These are phyloP conservation scores for Ophion ventricosus DNA, from an alignment of 2,888 invertebrate species.

Conservation along the genomic window DNA sequence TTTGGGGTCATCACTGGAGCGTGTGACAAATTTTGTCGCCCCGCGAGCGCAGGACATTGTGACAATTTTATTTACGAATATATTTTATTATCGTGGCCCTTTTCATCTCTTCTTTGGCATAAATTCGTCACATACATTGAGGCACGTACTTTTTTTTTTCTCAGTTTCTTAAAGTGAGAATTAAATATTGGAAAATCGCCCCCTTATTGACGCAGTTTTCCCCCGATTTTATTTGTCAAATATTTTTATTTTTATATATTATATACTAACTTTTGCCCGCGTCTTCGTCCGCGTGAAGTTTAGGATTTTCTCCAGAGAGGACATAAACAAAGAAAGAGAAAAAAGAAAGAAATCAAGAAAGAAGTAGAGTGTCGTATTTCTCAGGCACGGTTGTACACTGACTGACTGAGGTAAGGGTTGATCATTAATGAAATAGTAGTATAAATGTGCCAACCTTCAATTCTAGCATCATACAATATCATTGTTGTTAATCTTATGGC, in stretches of 20 bases:
- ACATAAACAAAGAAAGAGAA: no score
- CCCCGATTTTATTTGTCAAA: not conserved
- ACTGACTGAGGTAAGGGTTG: no score
- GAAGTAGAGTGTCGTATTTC: no score
- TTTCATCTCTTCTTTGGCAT: not conserved
- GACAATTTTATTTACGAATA: slow-evolving; percentile 79
- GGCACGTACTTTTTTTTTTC: not conserved
- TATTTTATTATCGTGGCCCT: slow-evolving; percentile 55
- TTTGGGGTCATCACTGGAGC: slow-evolving; percentile 82
- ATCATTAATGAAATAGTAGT: no score
- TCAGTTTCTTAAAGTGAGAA: not conserved
- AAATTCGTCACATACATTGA: not conserved
- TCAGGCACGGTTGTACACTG: no score
- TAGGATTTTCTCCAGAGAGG: no score
- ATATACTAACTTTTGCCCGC: no score
- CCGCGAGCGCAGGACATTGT: slow-evolving; percentile 61
- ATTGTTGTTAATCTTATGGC: no score
- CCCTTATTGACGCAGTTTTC: not conserved
- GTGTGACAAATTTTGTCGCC: slow-evolving; percentile 81
- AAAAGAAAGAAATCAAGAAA: no score
- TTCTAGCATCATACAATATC: no score
- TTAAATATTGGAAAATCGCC: not conserved
- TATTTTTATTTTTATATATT: not conserved
- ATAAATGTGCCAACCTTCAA: no score
- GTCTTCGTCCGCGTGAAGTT: no score